Percentiles rank a stretch among this genome's conserved stretches.
Conservation (phyloP, 2,113 vertebrate genomes). For the Picathartes gymnocephalus region DNA sequence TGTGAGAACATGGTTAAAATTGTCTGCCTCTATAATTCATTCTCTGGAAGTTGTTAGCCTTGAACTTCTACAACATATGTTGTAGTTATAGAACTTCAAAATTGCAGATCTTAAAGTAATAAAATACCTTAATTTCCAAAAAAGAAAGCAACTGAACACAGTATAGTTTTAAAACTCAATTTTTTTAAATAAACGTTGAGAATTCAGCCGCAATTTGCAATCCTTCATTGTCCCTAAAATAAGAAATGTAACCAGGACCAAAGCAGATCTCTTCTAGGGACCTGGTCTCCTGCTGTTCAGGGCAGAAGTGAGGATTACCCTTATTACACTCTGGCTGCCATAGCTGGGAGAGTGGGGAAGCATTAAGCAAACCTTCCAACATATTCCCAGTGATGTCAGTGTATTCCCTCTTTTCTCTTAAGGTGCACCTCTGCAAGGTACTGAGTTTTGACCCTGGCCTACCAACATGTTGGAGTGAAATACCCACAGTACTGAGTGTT, state of each 20-base stretch:
- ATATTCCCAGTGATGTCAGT: not conserved
- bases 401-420: not conserved
- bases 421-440: not conserved
- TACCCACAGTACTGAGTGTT: not conserved
- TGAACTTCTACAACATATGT: not conserved
- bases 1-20: not conserved
- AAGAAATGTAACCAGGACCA: not conserved
- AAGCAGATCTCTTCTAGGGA: not conserved
- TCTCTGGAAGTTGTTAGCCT: not conserved
- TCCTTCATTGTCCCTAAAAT: not conserved
- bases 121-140: not conserved
- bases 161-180: not conserved
- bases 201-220: not conserved
- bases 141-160: not conserved
- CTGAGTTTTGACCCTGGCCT: not conserved
- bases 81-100: not conserved
- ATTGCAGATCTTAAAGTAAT: not conserved
- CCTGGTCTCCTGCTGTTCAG: not conserved
- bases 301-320: not conserved
- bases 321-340: fast-evolving
- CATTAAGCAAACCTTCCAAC: not conserved
- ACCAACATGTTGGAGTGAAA: not conserved
- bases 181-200: not conserved
- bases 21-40: not conserved
- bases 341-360: not conserved